Evolutionary conservation across 1,140 invertebrate species (phyloP).

Genomic region (Drosophila cardini): DNA sequence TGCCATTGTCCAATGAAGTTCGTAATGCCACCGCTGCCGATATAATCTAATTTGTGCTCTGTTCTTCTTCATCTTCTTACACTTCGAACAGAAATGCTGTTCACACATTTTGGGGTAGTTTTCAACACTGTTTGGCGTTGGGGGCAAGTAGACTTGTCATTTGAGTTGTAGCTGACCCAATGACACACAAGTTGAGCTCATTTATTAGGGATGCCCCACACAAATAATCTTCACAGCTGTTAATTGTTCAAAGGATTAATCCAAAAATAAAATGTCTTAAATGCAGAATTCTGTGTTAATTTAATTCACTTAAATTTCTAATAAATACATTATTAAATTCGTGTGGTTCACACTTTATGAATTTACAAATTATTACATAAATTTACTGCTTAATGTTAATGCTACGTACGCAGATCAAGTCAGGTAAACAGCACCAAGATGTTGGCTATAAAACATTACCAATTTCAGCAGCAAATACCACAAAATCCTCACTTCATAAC

Average conservation of each 20-base stretch:
- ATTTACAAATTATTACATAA: neutral
- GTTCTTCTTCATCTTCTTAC: no score
- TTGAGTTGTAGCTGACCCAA: slow-evolving; percentile 49
- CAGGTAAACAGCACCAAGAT: slow-evolving; percentile 45
- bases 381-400: slow-evolving; percentile 26
- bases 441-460: slow-evolving; percentile 57
- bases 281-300: no score
- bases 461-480: slow-evolving; percentile 59
- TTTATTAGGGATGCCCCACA: neutral
- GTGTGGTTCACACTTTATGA: no score
- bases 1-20: slow-evolving; percentile 79
- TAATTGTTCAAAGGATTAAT: slow-evolving; percentile 29
- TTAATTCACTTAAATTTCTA: no score
- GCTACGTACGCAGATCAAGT: slow-evolving; percentile 3
- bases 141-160: slow-evolving; percentile 19
- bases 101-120: slow-evolving; percentile 28
- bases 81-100: neutral
- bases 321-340: no score
- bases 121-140: slow-evolving; percentile 14
- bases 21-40: slow-evolving; percentile 56
- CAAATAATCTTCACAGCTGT: slow-evolving; percentile 14
- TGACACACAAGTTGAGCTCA: slow-evolving; percentile 60
- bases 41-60: slow-evolving; percentile 74
- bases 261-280: neutral
- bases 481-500: slow-evolving; percentile 78